Evolutionary conservation across 1,140 invertebrate genomes (phyloP).

Genomic region (Pseudomyrmex concolor): DNA sequence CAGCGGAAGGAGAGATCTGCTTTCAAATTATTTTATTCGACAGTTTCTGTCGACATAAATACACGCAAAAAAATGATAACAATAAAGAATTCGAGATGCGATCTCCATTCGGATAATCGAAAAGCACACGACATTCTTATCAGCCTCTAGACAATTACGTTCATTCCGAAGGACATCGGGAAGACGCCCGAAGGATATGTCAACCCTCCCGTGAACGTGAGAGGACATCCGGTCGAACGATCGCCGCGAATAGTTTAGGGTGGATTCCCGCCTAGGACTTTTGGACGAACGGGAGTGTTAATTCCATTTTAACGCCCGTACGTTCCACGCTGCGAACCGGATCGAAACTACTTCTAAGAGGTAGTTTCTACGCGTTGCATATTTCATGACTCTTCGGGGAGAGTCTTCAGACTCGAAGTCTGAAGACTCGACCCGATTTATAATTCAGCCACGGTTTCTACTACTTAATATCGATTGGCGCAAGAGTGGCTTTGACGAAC

Average conservation of each 20-base stretch:
- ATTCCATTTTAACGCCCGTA: slow-evolving; percentile 81
- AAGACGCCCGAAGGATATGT: slow-evolving; percentile 11
- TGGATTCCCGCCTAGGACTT: slow-evolving; percentile 52
- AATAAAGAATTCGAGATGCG: not conserved
- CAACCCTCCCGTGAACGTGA: slow-evolving; percentile 31
- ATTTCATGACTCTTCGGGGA: slow-evolving; percentile 79
- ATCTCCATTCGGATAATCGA: not conserved
- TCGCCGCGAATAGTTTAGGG: slow-evolving; percentile 66
- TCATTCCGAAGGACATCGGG: not conserved
- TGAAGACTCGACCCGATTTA: slow-evolving; percentile 77
- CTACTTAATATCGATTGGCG: slow-evolving; percentile 78
- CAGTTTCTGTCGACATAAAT: not conserved
- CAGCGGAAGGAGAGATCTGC: slow-evolving; percentile 21
- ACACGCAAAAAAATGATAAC: not conserved
- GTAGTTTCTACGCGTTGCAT: too few species aligned
- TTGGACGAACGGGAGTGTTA: slow-evolving; percentile 75
- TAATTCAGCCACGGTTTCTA: slow-evolving; percentile 76
- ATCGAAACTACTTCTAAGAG: slow-evolving; percentile 82
- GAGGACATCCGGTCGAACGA: slow-evolving; percentile 65
- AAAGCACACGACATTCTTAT: not conserved
- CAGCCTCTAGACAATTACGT: slow-evolving; percentile 15
- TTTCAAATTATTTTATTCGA: slow-evolving; percentile 31
- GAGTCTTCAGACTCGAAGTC: slow-evolving; percentile 70
- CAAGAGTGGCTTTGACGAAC: slow-evolving; percentile 70
- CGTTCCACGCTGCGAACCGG: slow-evolving; percentile 3